phyloP scores from a whole-genome alignment of 92 coral and sea anemone species.

The Metridium senile region DNA sequence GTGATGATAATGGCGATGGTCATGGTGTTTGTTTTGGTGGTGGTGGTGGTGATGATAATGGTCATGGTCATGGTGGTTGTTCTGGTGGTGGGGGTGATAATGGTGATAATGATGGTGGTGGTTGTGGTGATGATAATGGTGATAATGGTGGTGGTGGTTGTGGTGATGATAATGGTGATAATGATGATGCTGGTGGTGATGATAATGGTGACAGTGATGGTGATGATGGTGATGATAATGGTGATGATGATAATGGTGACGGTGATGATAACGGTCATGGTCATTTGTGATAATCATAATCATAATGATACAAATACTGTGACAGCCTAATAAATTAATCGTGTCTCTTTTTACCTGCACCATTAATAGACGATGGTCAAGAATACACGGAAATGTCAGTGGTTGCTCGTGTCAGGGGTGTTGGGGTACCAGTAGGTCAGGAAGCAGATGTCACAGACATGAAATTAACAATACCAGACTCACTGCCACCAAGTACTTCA shows the following conservation, averaged over 20 bases:
- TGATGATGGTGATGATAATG: neutral
- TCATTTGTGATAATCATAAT: neutral
- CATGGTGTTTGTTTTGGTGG: neutral
- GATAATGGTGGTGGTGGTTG: neutral
- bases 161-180: neutral
- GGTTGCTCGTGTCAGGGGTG: neutral
- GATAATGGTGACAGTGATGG: neutral
- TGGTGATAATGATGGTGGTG: neutral
- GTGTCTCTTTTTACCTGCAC: too few species aligned
- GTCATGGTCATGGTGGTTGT: neutral
- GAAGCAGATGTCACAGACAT: conserved; percentile 2
- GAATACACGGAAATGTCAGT: too few species aligned
- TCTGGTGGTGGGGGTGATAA: neutral
- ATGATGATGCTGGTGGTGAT: neutral
- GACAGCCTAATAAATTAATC: too few species aligned
- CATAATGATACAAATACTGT: too few species aligned
- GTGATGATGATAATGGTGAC: neutral
- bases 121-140: neutral
- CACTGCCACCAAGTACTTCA: conserved; percentile 14
- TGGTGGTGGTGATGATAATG: neutral
- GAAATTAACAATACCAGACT: conserved; percentile 2
- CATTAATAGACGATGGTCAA: too few species aligned
- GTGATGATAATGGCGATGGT: neutral
- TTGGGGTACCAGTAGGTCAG: conserved; percentile 13
- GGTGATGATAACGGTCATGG: neutral